Evolutionary conservation across 1,140 invertebrate species (phyloP).

Genomic region (Drosophila azteca): DNA sequence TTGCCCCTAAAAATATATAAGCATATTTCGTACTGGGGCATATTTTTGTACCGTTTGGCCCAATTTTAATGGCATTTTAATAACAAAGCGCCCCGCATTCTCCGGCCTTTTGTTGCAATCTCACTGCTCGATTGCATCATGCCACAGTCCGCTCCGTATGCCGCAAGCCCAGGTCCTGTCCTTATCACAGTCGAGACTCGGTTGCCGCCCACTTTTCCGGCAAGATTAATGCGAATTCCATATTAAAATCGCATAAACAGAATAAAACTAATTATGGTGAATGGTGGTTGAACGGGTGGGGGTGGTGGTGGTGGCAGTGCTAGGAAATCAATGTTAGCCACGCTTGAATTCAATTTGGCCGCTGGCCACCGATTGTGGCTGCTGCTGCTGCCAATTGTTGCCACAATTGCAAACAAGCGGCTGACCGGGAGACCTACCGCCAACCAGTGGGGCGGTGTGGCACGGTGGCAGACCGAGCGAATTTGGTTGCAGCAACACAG

Average conservation of each 20-base stretch:
- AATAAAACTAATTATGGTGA: conserved; percentile 69
- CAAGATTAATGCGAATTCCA: conserved; percentile 51
- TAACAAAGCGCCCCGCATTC: conserved; percentile 45
- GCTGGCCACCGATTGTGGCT: not conserved
- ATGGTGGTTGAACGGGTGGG: conserved; percentile 2
- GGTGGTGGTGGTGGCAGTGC: not conserved
- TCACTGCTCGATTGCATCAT: conserved; percentile 69
- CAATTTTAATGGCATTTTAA: conserved; percentile 79
- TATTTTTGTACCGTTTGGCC: conserved; percentile 44
- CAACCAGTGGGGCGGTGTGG: conserved; percentile 12
- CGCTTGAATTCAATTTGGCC: conserved; percentile 72
- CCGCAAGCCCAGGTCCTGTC: conserved; percentile 55
- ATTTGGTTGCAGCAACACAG: conserved; percentile 31
- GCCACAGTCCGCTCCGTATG: conserved; percentile 9
- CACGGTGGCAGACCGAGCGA: conserved; percentile 10
- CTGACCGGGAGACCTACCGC: not conserved
- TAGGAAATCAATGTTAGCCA: conserved; percentile 70
- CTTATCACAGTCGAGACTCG: conserved; percentile 61
- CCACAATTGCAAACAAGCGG: conserved; percentile 48
- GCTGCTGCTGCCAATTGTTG: conserved; percentile 56
- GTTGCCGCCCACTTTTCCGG: conserved; percentile 55
- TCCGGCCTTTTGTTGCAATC: conserved; percentile 60
- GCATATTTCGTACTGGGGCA: not conserved
- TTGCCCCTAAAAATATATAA: not conserved
- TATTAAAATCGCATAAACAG: conserved; percentile 75